Evolutionary conservation across 2,113 vertebrate species (phyloP).

Genomic region (Colossoma macropomum): DNA sequence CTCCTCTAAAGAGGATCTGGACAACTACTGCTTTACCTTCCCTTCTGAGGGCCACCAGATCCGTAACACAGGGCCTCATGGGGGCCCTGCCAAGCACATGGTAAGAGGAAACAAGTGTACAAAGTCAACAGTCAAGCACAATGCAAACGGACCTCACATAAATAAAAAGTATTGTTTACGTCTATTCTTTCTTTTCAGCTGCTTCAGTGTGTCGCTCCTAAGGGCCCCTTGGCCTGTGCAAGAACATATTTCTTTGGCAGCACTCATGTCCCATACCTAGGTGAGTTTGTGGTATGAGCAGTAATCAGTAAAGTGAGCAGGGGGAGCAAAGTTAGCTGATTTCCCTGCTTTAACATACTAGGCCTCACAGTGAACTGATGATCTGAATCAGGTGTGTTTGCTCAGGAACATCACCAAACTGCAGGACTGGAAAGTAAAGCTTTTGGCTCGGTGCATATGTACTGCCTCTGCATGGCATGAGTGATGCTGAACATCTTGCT

Average conservation of each 20-base stretch:
- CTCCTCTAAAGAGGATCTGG: constrained; percentile 86
- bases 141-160: neutral
- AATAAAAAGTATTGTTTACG: neutral
- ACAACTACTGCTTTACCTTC: constrained; percentile 90
- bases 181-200: constrained; percentile 73
- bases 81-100: constrained; percentile 89
- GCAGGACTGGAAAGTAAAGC: no score
- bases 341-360: neutral
- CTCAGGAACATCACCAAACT: no score
- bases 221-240: constrained; percentile 90
- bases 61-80: constrained; percentile 85
- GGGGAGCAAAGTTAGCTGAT: neutral
- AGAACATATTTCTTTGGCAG: constrained; percentile 95
- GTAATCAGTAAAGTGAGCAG: neutral
- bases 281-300: constrained; percentile 74
- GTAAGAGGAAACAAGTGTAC: constrained; percentile 72
- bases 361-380: no score
- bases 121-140: neutral
- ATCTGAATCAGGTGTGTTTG: no score
- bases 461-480: no score
- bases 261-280: constrained; percentile 88
- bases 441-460: no score
- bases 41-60: constrained; percentile 94
- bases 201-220: constrained; percentile 91
- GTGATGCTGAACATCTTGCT: no score